Conservation (phyloP, 1,140 invertebrate species). For the Microplitis demolitor region DNA sequence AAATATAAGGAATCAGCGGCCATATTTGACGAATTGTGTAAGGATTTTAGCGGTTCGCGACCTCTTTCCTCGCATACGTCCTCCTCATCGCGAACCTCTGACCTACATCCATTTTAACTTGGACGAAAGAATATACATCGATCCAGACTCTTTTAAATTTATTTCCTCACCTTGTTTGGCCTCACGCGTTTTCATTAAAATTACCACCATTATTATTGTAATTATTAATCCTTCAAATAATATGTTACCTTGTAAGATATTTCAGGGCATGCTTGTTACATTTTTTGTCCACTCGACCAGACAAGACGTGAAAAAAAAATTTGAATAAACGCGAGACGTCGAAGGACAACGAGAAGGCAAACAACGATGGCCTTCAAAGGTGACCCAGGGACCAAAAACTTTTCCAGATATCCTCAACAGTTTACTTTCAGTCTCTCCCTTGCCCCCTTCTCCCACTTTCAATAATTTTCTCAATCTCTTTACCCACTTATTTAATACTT, state of each 20-base stretch:
- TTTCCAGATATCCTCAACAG: not conserved
- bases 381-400: not conserved
- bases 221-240: too few relatives aligned
- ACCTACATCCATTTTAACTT: conserved; percentile 28
- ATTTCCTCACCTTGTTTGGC: not conserved
- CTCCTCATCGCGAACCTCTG: conserved; percentile 17
- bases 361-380: not conserved
- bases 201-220: too few relatives aligned
- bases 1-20: not conserved
- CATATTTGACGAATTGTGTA: not conserved
- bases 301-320: not conserved
- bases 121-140: conserved; percentile 20
- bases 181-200: not conserved
- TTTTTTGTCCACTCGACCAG: not conserved
- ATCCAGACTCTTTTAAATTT: not conserved
- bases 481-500: not conserved
- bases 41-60: conserved; percentile 7
- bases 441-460: not conserved
- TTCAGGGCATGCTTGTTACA: not conserved
- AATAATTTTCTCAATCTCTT: not conserved
- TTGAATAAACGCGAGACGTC: not conserved
- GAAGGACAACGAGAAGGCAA: conserved; percentile 5
- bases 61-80: not conserved
- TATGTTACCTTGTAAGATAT: too few relatives aligned
- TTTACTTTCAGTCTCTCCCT: not conserved